A percentile compares a stretch with the other conserved stretches of the same genome.
Evolutionary conservation across 2,888 invertebrate genomes (phyloP).

Genomic region (Pimpla rufipes): DNA sequence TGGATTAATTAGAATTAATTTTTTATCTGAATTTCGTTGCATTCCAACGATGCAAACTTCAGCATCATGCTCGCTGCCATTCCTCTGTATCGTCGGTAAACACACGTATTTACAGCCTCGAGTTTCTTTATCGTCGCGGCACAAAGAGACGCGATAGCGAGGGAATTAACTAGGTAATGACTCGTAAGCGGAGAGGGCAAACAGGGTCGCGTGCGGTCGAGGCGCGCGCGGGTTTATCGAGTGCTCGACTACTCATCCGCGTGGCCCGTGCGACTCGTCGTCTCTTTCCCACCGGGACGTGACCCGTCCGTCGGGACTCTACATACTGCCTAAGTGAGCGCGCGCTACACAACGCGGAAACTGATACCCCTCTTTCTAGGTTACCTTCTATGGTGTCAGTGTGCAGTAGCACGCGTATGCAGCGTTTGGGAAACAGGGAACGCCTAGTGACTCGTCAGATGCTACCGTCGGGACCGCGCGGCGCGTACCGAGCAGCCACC

Average conservation of each 20-base stretch:
- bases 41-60: too few species aligned
- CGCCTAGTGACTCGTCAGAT: conserved; percentile 63
- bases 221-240: background rate
- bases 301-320: conserved; percentile 30
- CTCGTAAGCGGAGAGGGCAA: conserved; percentile 78
- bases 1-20: too few species aligned
- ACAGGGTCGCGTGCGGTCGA: conserved; percentile 78
- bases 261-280: background rate
- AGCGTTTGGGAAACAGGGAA: conserved; percentile 42
- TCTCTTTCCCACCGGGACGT: conserved; percentile 46
- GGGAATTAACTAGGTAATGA: conserved; percentile 77
- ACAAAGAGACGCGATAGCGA: conserved; percentile 65
- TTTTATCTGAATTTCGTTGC: too few species aligned
- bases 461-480: conserved; percentile 15
- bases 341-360: conserved; percentile 31
- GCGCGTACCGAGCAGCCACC: too few species aligned
- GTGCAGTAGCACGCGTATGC: background rate
- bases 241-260: background rate
- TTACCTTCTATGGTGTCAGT: background rate
- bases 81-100: background rate
- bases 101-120: background rate
- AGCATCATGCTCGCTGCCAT: background rate
- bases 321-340: background rate
- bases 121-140: conserved; percentile 33
- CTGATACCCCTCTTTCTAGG: conserved; percentile 60